Base-by-base conservation (phyloP, 2,888 invertebrate genomes). In the Cheilosia pagana region DNA sequence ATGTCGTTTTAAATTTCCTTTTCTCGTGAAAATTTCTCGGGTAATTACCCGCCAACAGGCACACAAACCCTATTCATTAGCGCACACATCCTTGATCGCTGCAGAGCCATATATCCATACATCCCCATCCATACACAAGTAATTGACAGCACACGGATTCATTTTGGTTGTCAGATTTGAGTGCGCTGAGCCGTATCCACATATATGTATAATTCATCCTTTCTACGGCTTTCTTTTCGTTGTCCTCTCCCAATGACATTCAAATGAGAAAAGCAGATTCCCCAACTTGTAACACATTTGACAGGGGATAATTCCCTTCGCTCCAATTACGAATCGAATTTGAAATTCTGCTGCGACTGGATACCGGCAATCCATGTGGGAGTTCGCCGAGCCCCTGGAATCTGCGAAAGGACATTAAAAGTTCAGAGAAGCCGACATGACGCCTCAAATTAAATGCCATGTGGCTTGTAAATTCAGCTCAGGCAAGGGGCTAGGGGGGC, bases 1-100 rank as follows among this genome's bases (percentile, higher is more conserved):
- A 62, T 77, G 76, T 12, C 62, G 68, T 43, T 55, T 52, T 28
- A 35, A 68, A 68, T 62, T 62, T 67, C 35, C 52, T 53, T 53
- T 77, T 77, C 53, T 63, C 45, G 28, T 31, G 63, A 41, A 70
- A 48, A 63, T 63, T 71, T 78, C 48, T 63, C 77, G 70, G 57
- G 55, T 78, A 78, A 78, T 78, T 78, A 78, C 77, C 70, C 70
- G 41, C 57, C 62, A 78, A 57, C 62, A 63, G 75, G 57, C 77
- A 28, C 63, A 57, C 31, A 70, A 78, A 78, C 63, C 63, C 57
- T 28, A 63, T 71, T 78, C 77, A 78, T 78, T 78, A 78, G 70
- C 50, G 70, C 57, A 63, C 70, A 78, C 63, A 63, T 71, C 70
- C 77, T 70, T 70, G 48, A 63, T 63, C 41, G 45, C 28, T 62